Evolutionary conservation across 2,797 vertebrate species (phyloP).

Genomic region (Phataginus tricuspis): DNA sequence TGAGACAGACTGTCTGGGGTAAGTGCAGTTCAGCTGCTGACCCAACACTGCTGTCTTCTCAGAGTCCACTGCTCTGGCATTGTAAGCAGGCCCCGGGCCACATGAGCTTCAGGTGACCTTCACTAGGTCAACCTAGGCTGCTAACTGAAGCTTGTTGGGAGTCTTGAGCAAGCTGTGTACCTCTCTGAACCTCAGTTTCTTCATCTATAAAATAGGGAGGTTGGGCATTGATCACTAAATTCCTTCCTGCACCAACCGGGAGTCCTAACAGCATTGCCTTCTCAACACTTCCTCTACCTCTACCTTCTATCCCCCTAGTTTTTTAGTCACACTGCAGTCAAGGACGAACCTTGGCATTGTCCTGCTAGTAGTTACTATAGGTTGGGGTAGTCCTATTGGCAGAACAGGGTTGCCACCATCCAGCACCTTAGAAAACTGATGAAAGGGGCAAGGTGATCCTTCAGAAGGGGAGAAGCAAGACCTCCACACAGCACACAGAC

Average conservation of each 20-base stretch:
- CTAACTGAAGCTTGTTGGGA: neutral
- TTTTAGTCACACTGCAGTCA: neutral
- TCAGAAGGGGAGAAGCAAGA: neutral
- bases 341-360: neutral
- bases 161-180: neutral
- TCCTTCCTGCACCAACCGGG: neutral
- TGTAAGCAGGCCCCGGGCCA: too few species aligned
- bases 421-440: neutral
- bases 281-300: neutral
- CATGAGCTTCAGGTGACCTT: neutral
- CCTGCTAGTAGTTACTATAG: neutral
- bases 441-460: neutral
- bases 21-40: neutral
- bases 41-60: neutral
- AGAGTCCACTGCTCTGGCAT: neutral
- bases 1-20: constrained; percentile 18
- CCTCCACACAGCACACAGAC: neutral
- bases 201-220: neutral
- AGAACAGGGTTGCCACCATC: neutral
- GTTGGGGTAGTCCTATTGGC: neutral
- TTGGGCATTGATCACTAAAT: neutral
- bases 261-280: neutral
- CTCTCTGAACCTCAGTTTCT: constrained; percentile 29
- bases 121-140: neutral
- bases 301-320: neutral